Conservation (phyloP, 2,797 vertebrate genomes). For the Myiotriccus ornatus region DNA sequence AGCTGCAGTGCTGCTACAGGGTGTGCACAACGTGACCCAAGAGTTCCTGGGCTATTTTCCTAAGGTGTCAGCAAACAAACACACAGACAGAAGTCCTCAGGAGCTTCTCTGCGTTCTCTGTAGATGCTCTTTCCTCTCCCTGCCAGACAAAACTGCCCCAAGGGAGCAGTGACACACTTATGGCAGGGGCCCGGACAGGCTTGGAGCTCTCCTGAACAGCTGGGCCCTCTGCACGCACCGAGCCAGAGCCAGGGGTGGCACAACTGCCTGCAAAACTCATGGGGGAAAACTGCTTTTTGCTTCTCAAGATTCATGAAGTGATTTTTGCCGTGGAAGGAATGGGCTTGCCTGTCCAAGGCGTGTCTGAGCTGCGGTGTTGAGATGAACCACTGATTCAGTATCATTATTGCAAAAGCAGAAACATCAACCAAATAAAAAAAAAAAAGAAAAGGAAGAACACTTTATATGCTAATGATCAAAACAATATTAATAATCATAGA, state of each 20-base stretch:
- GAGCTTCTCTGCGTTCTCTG: background rate
- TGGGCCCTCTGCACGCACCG: background rate
- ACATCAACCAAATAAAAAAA: background rate
- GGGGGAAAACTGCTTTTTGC: background rate
- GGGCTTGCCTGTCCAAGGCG: background rate
- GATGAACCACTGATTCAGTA: background rate
- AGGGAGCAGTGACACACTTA: slow-evolving; percentile 60
- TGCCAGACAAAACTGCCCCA: slow-evolving; percentile 29
- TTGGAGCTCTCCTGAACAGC: slow-evolving; percentile 33
- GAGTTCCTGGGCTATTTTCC: slow-evolving; percentile 39
- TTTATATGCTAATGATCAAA: background rate
- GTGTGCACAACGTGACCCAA: background rate
- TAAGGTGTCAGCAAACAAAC: slow-evolving; percentile 45
- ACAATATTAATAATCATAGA: background rate
- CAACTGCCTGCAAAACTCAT: background rate
- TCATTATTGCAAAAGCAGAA: background rate
- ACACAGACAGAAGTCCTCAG: background rate
- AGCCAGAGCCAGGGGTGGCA: background rate
- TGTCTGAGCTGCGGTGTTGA: background rate
- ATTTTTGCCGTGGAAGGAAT: background rate
- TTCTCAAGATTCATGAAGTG: background rate
- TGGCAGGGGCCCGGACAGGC: background rate
- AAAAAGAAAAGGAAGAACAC: background rate
- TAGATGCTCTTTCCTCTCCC: background rate
- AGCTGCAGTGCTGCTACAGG: background rate